Percentiles rank a stretch among this genome's conserved stretches.
Evolutionary conservation across 2,113 vertebrate species (phyloP).

Genomic region (Pelmatolapia mariae): DNA sequence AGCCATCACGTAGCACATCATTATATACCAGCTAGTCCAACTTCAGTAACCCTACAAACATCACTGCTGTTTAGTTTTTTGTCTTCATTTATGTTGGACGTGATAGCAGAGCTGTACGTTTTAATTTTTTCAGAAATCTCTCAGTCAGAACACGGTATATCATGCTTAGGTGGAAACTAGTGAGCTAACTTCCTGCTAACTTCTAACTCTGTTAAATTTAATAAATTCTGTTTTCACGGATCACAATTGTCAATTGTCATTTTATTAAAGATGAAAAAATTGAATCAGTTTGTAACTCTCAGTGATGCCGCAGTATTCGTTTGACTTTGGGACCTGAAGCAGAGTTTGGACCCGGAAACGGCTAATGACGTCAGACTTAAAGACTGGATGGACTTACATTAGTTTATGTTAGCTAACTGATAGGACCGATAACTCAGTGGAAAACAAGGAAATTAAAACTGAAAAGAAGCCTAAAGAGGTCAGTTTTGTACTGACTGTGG

Average conservation of each 20-base stretch:
- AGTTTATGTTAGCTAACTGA: not conserved
- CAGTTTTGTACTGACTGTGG: not conserved
- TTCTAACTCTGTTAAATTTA: too few relatives aligned
- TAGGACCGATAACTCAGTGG: not conserved
- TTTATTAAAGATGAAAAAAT: not conserved
- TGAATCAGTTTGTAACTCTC: not conserved
- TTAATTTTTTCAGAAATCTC: too few relatives aligned
- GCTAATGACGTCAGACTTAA: not conserved
- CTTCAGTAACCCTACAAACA: not conserved
- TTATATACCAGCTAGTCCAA: not conserved
- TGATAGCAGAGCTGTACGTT: too few relatives aligned
- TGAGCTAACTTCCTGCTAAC: too few relatives aligned
- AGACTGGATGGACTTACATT: not conserved
- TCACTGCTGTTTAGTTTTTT: not conserved
- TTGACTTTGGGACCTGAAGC: not conserved
- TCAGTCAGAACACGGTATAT: too few relatives aligned
- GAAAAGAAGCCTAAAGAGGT: not conserved
- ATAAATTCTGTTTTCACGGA: not conserved
- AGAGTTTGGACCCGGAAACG: not conserved
- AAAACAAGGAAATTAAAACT: not conserved
- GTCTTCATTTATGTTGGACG: not conserved
- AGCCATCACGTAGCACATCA: not conserved
- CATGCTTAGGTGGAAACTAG: too few relatives aligned
- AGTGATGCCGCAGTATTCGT: not conserved
- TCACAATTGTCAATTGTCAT: not conserved